Base-by-base conservation (phyloP, 2,888 invertebrate genomes). In the Melinaea marsaeus region DNA sequence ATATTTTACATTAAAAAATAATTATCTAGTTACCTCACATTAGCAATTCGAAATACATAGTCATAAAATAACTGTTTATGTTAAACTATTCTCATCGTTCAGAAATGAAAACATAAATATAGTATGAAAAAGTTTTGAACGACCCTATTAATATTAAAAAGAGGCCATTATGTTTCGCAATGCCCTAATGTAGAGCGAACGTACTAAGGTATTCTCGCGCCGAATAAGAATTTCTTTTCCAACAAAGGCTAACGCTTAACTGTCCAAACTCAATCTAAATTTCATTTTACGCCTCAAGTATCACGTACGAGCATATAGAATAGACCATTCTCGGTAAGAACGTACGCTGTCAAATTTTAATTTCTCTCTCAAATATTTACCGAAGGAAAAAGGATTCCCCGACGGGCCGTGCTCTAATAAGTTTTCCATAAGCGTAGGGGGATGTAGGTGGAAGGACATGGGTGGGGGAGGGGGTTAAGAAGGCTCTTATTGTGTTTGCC, bases 321-420 rank as follows among this genome's bases (percentile, higher is more conserved):
- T 84, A 81, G 83, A 80, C 74, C 82, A 83, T 83, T 84, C 85
- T 84, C 79, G 83, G 82, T 80, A 78, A 78, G 80, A 85, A 80
- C 88, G 86, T 84, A 84, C 87, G 89, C 88, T 89, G 90, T 90
- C 90, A 90, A 90, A 90, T 90, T 90, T 90, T 90, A 90, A 90
- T 90, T 90, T 90, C 90, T 90, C 86, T 83, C 85, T 90, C 90
- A 90, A 90, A 90, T 90, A 90, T 90, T 90, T 90, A 88, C 90
- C 86, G 85, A 86, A 86, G 89, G 90, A 90, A 90, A 90, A 90
- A 90, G 90, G 90, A 90, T 90, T 90, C 90, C 88, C 88, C 83
- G 83, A 81, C 85, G 89, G 89, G 85, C 86, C 85, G 83, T 79
- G 87, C 83, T 90, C 90, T 90, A 90, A 90, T 90, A 90, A 90